Percentiles rank a stretch among this genome's conserved stretches.
Conservation (phyloP, 2,797 vertebrate genomes). For the Fratercula arctica region DNA sequence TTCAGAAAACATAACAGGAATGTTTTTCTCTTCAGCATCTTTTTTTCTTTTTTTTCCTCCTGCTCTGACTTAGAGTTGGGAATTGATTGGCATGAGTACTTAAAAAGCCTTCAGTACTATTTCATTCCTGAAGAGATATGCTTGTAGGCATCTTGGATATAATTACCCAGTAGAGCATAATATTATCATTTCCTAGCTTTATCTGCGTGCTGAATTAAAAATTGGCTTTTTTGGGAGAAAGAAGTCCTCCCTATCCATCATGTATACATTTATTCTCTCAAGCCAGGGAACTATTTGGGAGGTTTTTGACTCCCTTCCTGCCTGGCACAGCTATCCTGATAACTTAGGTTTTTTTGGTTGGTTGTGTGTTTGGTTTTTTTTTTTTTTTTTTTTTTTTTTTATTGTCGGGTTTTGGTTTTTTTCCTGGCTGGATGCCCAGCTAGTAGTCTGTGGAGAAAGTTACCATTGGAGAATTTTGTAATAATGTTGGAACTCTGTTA, state of each 20-base stretch:
- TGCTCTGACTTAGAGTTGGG: background rate
- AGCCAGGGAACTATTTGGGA: background rate
- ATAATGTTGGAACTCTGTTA: background rate
- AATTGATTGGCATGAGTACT: background rate
- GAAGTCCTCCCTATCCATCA: background rate
- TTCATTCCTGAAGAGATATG: background rate
- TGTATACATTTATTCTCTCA: background rate
- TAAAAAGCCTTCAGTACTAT: background rate
- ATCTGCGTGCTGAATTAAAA: background rate
- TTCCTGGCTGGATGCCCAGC: background rate
- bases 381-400: background rate
- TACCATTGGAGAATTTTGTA: background rate
- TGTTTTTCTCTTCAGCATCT: background rate
- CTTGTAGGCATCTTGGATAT: background rate
- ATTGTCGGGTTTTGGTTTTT: background rate
- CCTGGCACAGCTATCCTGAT: background rate
- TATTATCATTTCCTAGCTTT: background rate
- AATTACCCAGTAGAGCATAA: background rate
- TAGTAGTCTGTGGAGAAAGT: background rate
- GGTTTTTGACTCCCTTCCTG: background rate
- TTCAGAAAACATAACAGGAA: background rate
- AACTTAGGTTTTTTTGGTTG: background rate
- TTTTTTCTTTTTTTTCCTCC: background rate
- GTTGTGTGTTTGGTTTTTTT: too few species aligned
- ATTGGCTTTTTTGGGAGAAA: background rate